Conservation (phyloP, 2,113 vertebrate genomes). For the Dipodomys ordii region DNA sequence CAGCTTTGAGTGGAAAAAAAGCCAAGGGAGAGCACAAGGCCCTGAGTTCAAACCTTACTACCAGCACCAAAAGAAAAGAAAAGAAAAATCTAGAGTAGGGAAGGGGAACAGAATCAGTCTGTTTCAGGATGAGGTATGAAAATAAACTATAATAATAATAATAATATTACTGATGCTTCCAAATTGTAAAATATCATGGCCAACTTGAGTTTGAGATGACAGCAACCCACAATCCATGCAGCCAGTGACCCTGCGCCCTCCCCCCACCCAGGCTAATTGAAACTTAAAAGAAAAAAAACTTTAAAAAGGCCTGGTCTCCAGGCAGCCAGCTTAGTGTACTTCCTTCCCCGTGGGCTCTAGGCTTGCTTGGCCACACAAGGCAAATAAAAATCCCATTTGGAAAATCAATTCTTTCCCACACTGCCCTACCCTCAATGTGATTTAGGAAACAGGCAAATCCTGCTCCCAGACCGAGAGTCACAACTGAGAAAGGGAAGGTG, state of each 20-base stretch:
- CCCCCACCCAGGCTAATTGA: constrained; percentile 32
- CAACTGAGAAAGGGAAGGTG: background rate
- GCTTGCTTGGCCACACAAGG: constrained; percentile 54
- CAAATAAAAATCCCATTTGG: constrained; percentile 83
- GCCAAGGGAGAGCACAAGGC: too few relatives aligned
- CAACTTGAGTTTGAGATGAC: constrained; percentile 64
- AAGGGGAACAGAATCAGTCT: background rate
- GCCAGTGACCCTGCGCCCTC: constrained; percentile 74
- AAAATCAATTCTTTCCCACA: constrained; percentile 68
- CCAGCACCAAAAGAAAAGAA: too few relatives aligned
- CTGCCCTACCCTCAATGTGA: constrained; percentile 53
- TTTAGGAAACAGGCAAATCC: constrained; percentile 74
- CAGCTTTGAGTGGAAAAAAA: too few relatives aligned
- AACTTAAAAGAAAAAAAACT: constrained; percentile 50
- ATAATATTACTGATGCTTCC: background rate
- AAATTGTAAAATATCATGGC: constrained; percentile 61
- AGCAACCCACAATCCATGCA: constrained; percentile 82
- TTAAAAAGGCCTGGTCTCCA: constrained; percentile 67
- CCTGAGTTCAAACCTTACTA: too few relatives aligned
- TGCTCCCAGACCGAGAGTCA: constrained; percentile 20
- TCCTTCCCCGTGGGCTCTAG: constrained; percentile 45
- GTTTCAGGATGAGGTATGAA: constrained; percentile 54
- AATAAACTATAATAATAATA: constrained; percentile 49
- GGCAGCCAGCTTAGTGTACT: background rate
- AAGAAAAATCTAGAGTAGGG: too few relatives aligned